phyloP scores from a whole-genome alignment of 1,140 invertebrate species.

The Bombus picipes region DNA sequence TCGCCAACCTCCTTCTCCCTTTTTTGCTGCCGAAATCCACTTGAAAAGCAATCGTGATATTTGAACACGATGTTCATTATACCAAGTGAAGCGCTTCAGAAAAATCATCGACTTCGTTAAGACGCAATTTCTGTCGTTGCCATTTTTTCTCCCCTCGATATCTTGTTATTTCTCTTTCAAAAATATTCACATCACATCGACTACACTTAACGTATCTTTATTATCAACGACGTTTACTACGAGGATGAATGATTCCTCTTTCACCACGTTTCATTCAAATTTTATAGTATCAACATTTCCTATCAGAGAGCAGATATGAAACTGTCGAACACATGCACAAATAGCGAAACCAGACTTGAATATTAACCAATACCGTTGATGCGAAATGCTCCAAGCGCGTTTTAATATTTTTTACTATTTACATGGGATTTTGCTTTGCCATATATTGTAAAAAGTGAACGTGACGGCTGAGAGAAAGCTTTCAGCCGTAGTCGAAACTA shows the following conservation, averaged over 20 bases:
- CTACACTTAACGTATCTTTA: not conserved
- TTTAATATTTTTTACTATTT: slow-evolving; percentile 14
- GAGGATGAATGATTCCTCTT: not conserved
- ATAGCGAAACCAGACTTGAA: slow-evolving; percentile 5
- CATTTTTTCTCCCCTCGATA: not conserved
- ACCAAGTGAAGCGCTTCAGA: not conserved
- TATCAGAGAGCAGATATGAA: slow-evolving; percentile 12
- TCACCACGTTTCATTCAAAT: slow-evolving; percentile 1
- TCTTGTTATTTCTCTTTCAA: not conserved
- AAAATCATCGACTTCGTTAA: not conserved
- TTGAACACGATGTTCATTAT: slow-evolving; percentile 9
- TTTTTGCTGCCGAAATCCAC: not conserved
- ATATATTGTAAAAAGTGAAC: not conserved
- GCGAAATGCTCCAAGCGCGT: not conserved
- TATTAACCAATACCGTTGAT: slow-evolving; percentile 17
- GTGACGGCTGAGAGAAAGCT: not conserved
- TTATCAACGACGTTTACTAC: not conserved
- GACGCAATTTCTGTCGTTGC: not conserved
- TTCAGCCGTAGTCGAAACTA: not conserved
- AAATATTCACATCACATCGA: not conserved
- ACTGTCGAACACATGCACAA: slow-evolving; percentile 5
- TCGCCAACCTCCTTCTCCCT: not conserved
- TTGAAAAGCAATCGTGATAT: slow-evolving; percentile 8
- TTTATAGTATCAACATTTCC: slow-evolving; percentile 4
- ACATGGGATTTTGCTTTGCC: not conserved